Evolutionary conservation across 2,888 invertebrate genomes (phyloP).

Genomic region (Lamellibrachia columna): DNA sequence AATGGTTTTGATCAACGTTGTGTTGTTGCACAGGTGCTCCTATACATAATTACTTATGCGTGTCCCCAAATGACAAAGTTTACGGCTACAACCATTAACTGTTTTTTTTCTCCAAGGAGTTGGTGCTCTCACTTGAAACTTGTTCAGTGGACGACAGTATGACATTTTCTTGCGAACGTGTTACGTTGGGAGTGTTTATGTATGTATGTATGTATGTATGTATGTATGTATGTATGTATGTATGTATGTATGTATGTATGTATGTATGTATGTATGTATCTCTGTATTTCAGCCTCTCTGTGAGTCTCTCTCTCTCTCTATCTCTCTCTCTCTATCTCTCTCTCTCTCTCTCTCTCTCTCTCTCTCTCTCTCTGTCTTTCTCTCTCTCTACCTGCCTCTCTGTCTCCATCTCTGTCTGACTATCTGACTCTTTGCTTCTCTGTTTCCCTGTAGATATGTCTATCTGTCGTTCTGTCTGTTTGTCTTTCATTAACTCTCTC

Average conservation of each 20-base stretch:
- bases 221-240: neutral
- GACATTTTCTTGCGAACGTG: too few species aligned
- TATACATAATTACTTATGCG: too few species aligned
- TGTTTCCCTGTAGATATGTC: neutral
- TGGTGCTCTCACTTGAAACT: too few species aligned
- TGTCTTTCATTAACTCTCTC: neutral
- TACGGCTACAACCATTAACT: too few species aligned
- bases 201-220: neutral
- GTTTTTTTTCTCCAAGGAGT: too few species aligned
- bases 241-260: neutral
- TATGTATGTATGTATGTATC: neutral
- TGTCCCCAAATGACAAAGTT: too few species aligned
- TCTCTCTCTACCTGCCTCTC: neutral
- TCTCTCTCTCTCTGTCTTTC: neutral
- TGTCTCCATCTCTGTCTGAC: neutral
- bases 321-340: neutral
- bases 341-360: constrained; percentile 13
- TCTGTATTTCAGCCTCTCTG: too few species aligned
- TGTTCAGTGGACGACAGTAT: too few species aligned
- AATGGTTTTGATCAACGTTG: too few species aligned
- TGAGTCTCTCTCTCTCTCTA: neutral
- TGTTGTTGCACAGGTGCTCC: too few species aligned
- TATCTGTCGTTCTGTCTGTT: neutral
- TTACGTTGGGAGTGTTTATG: too few species aligned
- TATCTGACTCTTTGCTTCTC: neutral